Evolutionary conservation across 2,797 vertebrate species (phyloP), one percentile per base, ranked within the genome.

Genomic region (Todus mexicanus): DNA sequence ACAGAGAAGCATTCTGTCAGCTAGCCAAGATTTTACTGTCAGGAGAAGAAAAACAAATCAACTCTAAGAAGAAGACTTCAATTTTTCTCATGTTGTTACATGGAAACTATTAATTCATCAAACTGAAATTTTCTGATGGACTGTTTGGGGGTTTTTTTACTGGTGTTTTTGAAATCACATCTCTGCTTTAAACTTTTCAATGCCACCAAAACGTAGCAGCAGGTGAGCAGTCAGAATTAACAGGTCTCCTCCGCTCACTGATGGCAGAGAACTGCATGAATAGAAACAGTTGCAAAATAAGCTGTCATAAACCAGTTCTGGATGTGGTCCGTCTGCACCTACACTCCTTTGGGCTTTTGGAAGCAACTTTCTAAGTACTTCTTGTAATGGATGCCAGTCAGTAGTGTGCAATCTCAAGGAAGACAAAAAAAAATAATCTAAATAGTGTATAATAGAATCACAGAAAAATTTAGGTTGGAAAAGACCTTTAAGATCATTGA

Each of bases 241-340:
- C 21, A 57, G 19, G 22, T 31, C 27, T 63, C 20, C 64, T 65
- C 53, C 33, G 19, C 11, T n/a, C 4, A 1, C 40, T 17, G 40
- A 3, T 17, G 18, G 38, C 42, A 61, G 6, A 54, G 45, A 76
- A 38, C 26, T 10, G 15, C 12, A 48, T 8, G 16, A 26, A 8
- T 11, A 57, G 51, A 10, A 16, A 27, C 7, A 37, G 12, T 9
- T 20, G 31, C n/a, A n/a, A 15, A 43, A 23, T 12, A 31, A 38
- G 16, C n/a, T 50, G 27, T 47, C 45, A 35, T 54, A 73, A 53
- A n/a, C 10, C 13, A 61, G 5, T 38, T 19, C 26, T 29, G 60
- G 51, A 11, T 61, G 57, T 10, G 3, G 5, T 22, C 17, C 64
- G 76, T 18, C 14, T 1, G 0, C 7, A 18, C 4, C 21, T 47